Base-by-base conservation (phyloP, 2,888 invertebrate species). In the Polydrusus tereticollis region DNA sequence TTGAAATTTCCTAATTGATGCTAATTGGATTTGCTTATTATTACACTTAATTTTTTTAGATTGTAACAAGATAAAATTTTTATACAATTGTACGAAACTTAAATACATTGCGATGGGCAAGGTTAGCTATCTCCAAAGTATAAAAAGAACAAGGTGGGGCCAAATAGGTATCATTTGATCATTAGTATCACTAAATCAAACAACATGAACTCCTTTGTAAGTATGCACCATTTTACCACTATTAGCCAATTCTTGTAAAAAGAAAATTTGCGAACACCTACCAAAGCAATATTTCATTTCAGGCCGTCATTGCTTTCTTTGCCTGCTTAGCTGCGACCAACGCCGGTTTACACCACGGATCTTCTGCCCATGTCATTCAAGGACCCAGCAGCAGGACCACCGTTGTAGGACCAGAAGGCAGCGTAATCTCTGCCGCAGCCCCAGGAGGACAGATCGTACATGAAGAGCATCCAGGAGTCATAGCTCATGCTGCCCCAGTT, bases 311-410 rank as follows among this genome's bases (percentile, higher is more conserved):
- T 59, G 75, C 78, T 45, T 75, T 81, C 69, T 77, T 80, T 59
- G 81, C 77, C 68, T 76, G 77, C 64, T 74, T 81, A 74, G 80
- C 80, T 55, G 77, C 73, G 29, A 76, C 79, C 65, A 77, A 78
- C 43, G 80, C 80, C 41, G 74, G 79, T 21, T 12, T 78, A 4
- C 43, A 78, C 16, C 76, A 75, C 23, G 74, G 72, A 14, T 77
- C 76, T 8, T 60, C 72, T 14, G 38, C 73, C 8, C 6, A 73
- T 20, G 23, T 72, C n/a, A 18, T 72, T 10, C 67, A 81, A 78
- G 81, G 81, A 63, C 81, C 81, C 12, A 81, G 81, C 74, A 79
- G 78, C 59, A 80, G 75, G 50, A 79, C 81, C 36, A 80, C 81
- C 29, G 69, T 81, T 8, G 77, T 81, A 14, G 81, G 81, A 43